A percentile compares a stretch with the other conserved stretches of the same genome.
phyloP scores from a whole-genome alignment of 1,140 invertebrate species.

The Calosoma granatense region DNA sequence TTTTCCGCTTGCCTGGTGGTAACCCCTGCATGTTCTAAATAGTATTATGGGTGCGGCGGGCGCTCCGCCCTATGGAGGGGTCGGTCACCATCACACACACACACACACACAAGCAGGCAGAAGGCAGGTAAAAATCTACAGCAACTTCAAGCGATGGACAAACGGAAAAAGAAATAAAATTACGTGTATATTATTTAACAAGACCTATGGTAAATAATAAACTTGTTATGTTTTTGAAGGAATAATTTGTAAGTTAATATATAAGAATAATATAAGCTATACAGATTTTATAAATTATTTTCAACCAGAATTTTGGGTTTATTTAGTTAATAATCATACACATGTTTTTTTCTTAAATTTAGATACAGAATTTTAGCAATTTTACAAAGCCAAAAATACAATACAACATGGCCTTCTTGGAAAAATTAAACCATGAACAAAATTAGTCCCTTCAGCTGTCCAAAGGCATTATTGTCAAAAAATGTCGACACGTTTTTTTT shows the following conservation, averaged over 20 bases:
- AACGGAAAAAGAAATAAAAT: too few relatives aligned
- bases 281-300: not conserved
- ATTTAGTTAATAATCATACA: too few relatives aligned
- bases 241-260: not conserved
- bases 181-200: too few relatives aligned
- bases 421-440: not conserved
- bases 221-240: too few relatives aligned
- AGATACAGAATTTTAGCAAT: too few relatives aligned
- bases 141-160: too few relatives aligned
- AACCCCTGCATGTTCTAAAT: not conserved
- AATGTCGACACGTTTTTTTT: too few relatives aligned
- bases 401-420: not conserved
- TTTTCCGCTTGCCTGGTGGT: slow-evolving; percentile 15
- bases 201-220: too few relatives aligned
- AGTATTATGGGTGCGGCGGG: not conserved
- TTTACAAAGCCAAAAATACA: too few relatives aligned
- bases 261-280: not conserved
- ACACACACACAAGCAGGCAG: not conserved
- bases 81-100: too few relatives aligned
- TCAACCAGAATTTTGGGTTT: too few relatives aligned
- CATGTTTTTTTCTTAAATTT: too few relatives aligned
- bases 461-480: not conserved
- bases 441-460: not conserved
- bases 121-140: slow-evolving; percentile 1
- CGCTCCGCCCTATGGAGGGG: not conserved